phyloP scores from a whole-genome alignment of 2,113 vertebrate genomes.

The Salminus brasiliensis region DNA sequence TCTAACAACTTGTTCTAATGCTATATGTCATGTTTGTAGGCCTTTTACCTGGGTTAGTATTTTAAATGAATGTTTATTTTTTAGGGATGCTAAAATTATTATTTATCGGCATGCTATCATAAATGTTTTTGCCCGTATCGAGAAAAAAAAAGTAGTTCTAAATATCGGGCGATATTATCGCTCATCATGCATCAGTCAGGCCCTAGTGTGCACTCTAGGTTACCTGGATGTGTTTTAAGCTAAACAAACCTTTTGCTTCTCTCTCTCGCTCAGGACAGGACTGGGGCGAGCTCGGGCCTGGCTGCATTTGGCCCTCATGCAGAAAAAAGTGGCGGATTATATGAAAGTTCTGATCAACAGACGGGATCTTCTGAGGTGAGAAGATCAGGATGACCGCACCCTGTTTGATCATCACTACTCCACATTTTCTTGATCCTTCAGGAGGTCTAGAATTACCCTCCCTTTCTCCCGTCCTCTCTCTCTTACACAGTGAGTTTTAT shows the following conservation, averaged over 20 bases:
- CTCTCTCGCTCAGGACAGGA: slow-evolving; percentile 81
- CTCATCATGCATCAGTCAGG: no score
- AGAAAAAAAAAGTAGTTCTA: no score
- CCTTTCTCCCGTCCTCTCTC: neutral
- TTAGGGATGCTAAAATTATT: no score
- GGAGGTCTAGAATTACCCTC: neutral
- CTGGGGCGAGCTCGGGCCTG: slow-evolving; percentile 92
- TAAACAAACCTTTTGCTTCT: slow-evolving; percentile 9
- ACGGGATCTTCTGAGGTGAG: slow-evolving; percentile 89
- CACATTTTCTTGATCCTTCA: neutral
- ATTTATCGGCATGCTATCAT: no score
- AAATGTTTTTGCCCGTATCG: no score
- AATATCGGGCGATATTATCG: no score
- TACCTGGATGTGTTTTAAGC: no score
- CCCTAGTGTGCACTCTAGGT: no score
- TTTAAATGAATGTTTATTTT: no score
- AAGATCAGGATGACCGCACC: neutral
- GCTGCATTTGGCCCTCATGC: slow-evolving; percentile 97
- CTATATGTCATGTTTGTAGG: no score
- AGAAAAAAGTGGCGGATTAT: slow-evolving; percentile 97
- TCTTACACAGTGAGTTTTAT: slow-evolving; percentile 88
- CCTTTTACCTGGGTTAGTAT: no score
- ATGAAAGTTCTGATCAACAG: slow-evolving; percentile 91
- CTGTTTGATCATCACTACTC: neutral
- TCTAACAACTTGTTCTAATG: no score